Conservation (phyloP, 2,113 vertebrate genomes). For the Brachyhypopomus gauderio region DNA sequence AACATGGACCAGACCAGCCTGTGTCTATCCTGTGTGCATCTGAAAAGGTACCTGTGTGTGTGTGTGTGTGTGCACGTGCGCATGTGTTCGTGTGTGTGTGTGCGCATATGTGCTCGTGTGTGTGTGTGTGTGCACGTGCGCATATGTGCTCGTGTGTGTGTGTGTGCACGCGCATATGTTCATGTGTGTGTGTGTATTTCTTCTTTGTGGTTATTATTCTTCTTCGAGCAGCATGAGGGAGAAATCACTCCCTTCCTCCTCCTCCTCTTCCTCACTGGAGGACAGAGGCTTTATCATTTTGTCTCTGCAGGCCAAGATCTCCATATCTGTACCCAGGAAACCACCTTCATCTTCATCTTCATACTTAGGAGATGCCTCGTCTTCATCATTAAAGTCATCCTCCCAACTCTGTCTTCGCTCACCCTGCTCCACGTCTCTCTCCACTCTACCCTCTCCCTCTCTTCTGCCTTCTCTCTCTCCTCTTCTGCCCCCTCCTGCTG, state of each 20-base stretch:
- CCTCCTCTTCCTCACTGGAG: constrained; percentile 22
- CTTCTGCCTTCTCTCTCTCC: not conserved
- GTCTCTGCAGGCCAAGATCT: constrained; percentile 21
- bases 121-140: no score
- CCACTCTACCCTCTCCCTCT: not conserved
- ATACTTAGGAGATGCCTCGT: not conserved
- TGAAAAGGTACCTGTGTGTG: no score
- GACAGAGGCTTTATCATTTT: constrained; percentile 2
- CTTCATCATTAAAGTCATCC: not conserved
- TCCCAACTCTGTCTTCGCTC: not conserved
- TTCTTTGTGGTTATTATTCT: not conserved
- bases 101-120: no score
- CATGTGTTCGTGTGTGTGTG: no score
- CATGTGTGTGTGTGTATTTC: constrained; percentile 25
- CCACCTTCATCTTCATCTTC: not conserved
- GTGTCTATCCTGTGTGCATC: not conserved
- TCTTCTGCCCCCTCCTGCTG: not conserved
- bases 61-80: no score
- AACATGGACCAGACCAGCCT: not conserved
- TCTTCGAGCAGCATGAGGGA: constrained; percentile 23
- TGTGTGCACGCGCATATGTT: not conserved
- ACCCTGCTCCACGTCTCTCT: not conserved
- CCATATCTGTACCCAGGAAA: constrained; percentile 26
- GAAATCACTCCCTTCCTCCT: constrained; percentile 1
- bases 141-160: no score